Conservation (phyloP, 2,888 invertebrate species). For the Pycnomerus fuliginosus region DNA sequence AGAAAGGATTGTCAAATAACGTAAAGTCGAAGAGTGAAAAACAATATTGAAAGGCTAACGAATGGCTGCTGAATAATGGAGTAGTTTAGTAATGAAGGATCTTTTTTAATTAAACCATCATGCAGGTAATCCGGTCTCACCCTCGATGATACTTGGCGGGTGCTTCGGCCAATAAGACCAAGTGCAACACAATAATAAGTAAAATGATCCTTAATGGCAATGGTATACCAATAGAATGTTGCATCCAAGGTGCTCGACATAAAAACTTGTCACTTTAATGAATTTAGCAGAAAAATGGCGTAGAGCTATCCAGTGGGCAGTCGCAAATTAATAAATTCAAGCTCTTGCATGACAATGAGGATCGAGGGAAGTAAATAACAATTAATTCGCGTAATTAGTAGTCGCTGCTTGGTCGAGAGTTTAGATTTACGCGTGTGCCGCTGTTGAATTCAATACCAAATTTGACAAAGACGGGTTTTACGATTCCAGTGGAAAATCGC, state of each 20-base stretch:
- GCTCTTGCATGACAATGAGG: constrained; percentile 14
- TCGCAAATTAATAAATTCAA: constrained; percentile 14
- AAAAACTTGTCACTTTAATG: constrained; percentile 10
- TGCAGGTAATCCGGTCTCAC: no score
- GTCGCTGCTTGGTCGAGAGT: constrained; percentile 40
- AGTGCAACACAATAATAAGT: no score
- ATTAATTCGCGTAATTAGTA: constrained; percentile 54
- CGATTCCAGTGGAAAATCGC: constrained; percentile 51
- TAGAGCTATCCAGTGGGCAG: not conserved
- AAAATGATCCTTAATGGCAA: no score
- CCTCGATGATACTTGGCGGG: no score
- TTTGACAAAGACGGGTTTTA: constrained; percentile 52
- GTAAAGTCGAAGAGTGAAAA: no score
- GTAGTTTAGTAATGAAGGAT: no score
- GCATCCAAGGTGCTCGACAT: not conserved
- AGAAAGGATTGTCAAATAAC: no score
- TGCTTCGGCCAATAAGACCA: no score
- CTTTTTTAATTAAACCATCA: no score
- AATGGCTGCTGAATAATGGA: no score
- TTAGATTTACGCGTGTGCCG: constrained; percentile 44
- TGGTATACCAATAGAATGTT: not conserved
- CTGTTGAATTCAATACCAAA: constrained; percentile 51
- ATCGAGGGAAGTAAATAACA: constrained; percentile 34
- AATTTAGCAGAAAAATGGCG: constrained; percentile 9
- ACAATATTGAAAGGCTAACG: no score